phyloP scores from a whole-genome alignment of 2,113 vertebrate species.

The Crotophaga sulcirostris region DNA sequence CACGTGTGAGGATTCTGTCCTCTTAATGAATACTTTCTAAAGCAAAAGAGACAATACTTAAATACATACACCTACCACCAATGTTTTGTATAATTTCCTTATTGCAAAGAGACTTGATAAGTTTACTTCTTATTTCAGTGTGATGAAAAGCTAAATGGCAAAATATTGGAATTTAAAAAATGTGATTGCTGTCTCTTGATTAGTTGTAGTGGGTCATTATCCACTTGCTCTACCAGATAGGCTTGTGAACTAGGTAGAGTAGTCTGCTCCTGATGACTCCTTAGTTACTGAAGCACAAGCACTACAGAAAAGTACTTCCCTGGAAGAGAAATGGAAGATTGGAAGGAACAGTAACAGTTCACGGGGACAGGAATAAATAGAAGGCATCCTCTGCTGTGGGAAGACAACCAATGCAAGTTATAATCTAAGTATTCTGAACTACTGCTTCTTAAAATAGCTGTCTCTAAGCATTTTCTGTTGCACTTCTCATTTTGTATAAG shows the following conservation, averaged over 20 bases:
- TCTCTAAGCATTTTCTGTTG: neutral
- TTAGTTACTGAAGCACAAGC: neutral
- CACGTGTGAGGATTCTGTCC: neutral
- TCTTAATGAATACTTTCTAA: neutral
- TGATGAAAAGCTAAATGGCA: neutral
- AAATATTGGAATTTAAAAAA: neutral
- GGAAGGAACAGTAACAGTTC: neutral
- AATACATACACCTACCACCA: rapidly evolving
- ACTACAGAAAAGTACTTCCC: neutral
- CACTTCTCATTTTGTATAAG: neutral
- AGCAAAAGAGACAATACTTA: neutral
- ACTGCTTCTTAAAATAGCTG: neutral
- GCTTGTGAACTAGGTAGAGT: neutral
- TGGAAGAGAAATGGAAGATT: neutral
- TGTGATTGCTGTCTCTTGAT: neutral
- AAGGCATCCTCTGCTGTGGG: neutral
- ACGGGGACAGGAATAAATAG: neutral
- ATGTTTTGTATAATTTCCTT: neutral
- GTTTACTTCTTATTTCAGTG: neutral
- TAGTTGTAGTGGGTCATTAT: neutral
- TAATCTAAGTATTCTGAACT: neutral
- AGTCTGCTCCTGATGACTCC: neutral
- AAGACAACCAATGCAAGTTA: neutral
- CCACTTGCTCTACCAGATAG: neutral
- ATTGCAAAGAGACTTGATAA: neutral